Base-by-base conservation (phyloP, 2,113 vertebrate genomes). In the Chionodraco myersi region DNA sequence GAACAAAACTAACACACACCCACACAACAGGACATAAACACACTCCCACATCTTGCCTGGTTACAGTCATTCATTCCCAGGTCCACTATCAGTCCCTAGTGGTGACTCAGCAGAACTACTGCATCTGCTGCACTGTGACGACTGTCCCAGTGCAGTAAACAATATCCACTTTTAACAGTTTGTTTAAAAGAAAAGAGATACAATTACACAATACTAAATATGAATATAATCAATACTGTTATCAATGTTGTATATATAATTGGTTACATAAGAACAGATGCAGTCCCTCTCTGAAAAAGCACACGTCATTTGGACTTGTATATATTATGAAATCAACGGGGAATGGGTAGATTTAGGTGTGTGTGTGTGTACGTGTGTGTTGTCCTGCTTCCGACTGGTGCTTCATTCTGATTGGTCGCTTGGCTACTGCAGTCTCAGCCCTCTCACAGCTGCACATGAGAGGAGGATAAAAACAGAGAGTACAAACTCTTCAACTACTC, bases 381-480 rank as follows among this genome's bases (percentile, higher is more conserved):
- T 68, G 54, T 82, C 73, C 75, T 86, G 80, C 67, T 69, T 72
- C 79, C 58, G 86, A 88, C 61, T 86, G 72, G 64, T 58, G 67
- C 90, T 0, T 85, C 70, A 0, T 62, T 87, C 88, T 90, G 90
- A 93, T 93, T 92, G 92, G 92, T 79, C 45, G 73, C 79, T 54
- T 10, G 48, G 77, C 80, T 86, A 90, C 92, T 86, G 92, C 92
- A 93, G 92, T 93, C 82, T 88, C 83, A 52, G 72, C 84, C 65
- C 79, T 81, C 79, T 86, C 86, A 49, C 79, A 86, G 80, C 84
- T 71, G 80, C 84, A 68, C 84, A 89, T 23, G 49, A 80, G 71
- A 85, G 81, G 77, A 82, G 80, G 77, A 85, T 80, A 64, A 82
- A 86, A 73, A 89, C 77, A 69, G 66, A 36, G 8, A 1, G 18